phyloP scores from a whole-genome alignment of 2,888 invertebrate genomes.

The Ornithoptera alexandrae region DNA sequence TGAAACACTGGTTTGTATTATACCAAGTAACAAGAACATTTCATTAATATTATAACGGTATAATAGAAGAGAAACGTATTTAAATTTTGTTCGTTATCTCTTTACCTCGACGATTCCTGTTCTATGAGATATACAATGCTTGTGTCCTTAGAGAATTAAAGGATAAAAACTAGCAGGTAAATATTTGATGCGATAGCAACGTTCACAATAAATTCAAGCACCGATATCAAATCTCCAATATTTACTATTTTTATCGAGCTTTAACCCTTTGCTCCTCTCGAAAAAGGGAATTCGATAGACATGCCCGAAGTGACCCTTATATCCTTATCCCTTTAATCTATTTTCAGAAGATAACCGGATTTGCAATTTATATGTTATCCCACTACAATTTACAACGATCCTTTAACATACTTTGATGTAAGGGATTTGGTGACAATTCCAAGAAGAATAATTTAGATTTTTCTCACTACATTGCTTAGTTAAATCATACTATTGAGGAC shows the following conservation, averaged over 20 bases:
- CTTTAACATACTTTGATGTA: background rate
- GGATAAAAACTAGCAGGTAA: background rate
- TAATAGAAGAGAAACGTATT: background rate
- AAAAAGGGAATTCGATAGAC: conserved; percentile 4
- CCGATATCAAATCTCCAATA: conserved; percentile 12
- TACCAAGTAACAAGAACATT: background rate
- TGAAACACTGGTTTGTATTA: background rate
- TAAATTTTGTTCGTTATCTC: no score
- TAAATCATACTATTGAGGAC: background rate
- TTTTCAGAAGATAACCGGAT: background rate
- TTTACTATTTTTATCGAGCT: conserved; percentile 13
- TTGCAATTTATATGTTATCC: background rate
- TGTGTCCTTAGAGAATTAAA: background rate
- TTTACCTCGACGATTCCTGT: no score
- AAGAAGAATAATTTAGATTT: background rate
- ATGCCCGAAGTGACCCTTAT: conserved; percentile 6
- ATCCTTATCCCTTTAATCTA: background rate
- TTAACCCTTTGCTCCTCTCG: conserved; percentile 6
- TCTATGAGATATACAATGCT: no score
- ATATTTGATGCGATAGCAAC: background rate
- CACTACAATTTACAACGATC: background rate
- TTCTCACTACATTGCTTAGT: background rate
- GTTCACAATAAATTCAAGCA: conserved; percentile 1
- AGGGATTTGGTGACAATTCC: background rate
- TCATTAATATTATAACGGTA: background rate